Conservation (phyloP, 2,113 vertebrate genomes). For the Ancistrus triradiatus region DNA sequence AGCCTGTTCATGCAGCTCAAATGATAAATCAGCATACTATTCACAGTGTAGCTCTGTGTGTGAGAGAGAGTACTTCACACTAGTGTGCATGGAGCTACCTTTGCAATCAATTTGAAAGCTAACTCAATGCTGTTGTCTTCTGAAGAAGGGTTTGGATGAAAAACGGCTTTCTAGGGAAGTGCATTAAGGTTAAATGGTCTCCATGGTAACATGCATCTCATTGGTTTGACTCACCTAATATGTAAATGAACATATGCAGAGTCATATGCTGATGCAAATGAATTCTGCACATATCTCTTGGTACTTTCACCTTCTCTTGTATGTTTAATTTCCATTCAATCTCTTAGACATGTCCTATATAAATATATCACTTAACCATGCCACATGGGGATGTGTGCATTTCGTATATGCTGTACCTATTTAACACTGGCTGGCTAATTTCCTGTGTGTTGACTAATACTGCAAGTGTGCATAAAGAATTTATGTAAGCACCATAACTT, state of each 20-base stretch:
- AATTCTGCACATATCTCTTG: constrained; percentile 27
- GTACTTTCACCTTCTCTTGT: background rate
- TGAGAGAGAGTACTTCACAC: too few species aligned
- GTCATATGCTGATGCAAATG: constrained; percentile 17
- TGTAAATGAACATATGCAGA: constrained; percentile 7
- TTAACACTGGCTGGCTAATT: constrained; percentile 62
- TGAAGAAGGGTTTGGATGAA: background rate
- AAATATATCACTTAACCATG: constrained; percentile 66
- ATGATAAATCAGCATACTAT: too few species aligned
- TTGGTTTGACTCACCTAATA: constrained; percentile 6
- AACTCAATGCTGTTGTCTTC: background rate
- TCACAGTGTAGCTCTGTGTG: too few species aligned
- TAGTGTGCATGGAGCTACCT: too few species aligned
- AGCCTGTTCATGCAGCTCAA: too few species aligned
- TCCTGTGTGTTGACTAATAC: constrained; percentile 56
- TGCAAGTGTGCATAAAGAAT: constrained; percentile 22
- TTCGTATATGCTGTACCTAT: constrained; percentile 65
- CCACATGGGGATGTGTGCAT: constrained; percentile 66
- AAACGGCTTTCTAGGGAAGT: constrained; percentile 17
- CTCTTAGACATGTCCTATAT: constrained; percentile 42
- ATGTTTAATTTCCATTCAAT: constrained; percentile 30
- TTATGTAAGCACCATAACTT: constrained; percentile 21
- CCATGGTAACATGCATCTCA: constrained; percentile 35
- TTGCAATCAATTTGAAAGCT: too few species aligned
- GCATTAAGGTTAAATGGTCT: constrained; percentile 31